Evolutionary conservation across 1,140 invertebrate species (phyloP).

Genomic region (Drosophila sturtevanti): DNA sequence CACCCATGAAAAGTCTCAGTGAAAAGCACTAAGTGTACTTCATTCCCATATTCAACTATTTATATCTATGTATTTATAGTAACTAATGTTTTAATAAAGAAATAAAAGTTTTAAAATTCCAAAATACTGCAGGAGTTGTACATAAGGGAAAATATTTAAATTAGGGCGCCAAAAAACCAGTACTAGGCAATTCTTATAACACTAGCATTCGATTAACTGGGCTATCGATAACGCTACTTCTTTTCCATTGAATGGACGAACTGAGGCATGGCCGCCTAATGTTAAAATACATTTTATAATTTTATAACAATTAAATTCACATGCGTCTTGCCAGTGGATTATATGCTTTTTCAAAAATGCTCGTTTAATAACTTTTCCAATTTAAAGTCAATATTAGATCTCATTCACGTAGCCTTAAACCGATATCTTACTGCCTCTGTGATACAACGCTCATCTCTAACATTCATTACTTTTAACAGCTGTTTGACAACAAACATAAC

Average conservation of each 20-base stretch:
- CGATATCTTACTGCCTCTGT: not conserved
- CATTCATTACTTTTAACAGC: constrained; percentile 5
- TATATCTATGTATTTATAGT: constrained; percentile 47
- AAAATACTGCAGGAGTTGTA: not conserved
- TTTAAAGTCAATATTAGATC: too few species aligned
- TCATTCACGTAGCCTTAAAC: not conserved
- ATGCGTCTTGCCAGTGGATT: too few species aligned
- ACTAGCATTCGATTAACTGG: too few species aligned
- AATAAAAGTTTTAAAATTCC: not conserved
- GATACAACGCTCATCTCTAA: not conserved
- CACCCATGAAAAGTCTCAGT: constrained; percentile 54
- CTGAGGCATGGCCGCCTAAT: too few species aligned
- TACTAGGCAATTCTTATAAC: not conserved
- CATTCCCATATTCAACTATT: constrained; percentile 20
- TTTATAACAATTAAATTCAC: too few species aligned
- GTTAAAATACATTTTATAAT: too few species aligned
- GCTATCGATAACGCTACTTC: too few species aligned
- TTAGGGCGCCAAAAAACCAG: not conserved
- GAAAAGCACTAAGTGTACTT: constrained; percentile 15
- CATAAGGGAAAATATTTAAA: not conserved
- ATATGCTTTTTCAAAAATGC: too few species aligned
- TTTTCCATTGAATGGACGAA: too few species aligned
- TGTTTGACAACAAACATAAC: not conserved
- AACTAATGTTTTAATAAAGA: constrained; percentile 18
- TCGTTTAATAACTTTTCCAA: too few species aligned